phyloP scores from a whole-genome alignment of 2,888 invertebrate genomes.

The Synergus japonicus region DNA sequence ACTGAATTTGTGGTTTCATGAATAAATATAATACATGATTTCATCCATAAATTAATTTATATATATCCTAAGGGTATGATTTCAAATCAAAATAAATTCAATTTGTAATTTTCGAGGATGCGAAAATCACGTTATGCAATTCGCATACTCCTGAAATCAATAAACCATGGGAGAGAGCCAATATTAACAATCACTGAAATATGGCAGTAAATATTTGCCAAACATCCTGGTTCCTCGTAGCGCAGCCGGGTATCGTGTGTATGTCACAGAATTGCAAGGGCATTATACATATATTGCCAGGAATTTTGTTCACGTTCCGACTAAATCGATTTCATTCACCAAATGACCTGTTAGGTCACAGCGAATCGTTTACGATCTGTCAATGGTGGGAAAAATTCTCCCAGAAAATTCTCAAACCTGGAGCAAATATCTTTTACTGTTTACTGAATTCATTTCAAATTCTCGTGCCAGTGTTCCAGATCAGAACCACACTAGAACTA shows the following conservation, averaged over 20 bases:
- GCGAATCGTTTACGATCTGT: too few relatives aligned
- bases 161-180: conserved; percentile 42
- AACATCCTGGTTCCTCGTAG: conserved; percentile 6
- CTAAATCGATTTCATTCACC: conserved; percentile 18
- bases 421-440: too few relatives aligned
- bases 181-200: conserved; percentile 52
- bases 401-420: too few relatives aligned
- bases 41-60: too few relatives aligned
- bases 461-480: too few relatives aligned
- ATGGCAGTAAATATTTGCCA: conserved; percentile 50
- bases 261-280: conserved; percentile 36
- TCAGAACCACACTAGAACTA: too few relatives aligned
- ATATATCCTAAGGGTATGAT: conserved; percentile 8
- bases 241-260: background rate
- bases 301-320: conserved; percentile 38
- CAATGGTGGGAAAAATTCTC: too few relatives aligned
- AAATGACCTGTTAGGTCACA: too few relatives aligned
- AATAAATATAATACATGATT: too few relatives aligned
- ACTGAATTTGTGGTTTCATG: too few relatives aligned
- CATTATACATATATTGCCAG: conserved; percentile 17
- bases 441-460: too few relatives aligned
- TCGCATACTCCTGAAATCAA: conserved; percentile 14
- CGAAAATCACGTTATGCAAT: background rate
- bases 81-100: conserved; percentile 35
- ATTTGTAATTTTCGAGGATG: conserved; percentile 32